Evolutionary conservation across 2,888 invertebrate species (phyloP), one percentile per base, ranked within the genome.

Genomic region (Napeogenes sylphis): DNA sequence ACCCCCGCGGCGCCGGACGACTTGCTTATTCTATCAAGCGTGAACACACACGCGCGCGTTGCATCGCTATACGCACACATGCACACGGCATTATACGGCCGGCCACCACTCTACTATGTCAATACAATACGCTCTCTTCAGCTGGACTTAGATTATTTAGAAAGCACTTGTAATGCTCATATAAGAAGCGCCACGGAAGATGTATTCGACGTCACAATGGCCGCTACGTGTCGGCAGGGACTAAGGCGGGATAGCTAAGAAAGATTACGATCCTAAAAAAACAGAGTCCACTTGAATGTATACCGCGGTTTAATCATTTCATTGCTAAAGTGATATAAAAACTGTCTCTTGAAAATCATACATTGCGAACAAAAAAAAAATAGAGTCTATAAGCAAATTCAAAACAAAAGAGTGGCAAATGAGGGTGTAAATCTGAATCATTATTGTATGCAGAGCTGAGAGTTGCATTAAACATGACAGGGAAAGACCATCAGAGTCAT

Each of bases 161-260:
- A 91, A 91, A 91, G 91, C 91, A 91, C 91, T 91, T 91, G 90
- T 91, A 91, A 90, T 87, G 90, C 87, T 91, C 91, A 91, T 91
- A 91, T 91, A 91, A 91, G 90, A 90, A 85, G 87, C 85, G 84
- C 81, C 85, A 82, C 83, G 83, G 84, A 89, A 90, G 90, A 88
- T 84, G 87, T 84, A 84, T 85, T 84, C 82, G 74, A 81, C 87
- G 88, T 90, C 87, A 90, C 90, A 90, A 90, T 90, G 86, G 90
- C 83, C 83, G 75, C 82, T 84, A 90, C 90, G 90, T 90, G 90
- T 90, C 88, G 83, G 84, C 82, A 76, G 81, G 82, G 80, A 78
- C 84, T 79, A 78, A 79, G 78, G 72, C 80, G 81, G 88, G 90
- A 89, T 90, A 83, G 83, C 80, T 78, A 77, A 79, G 83, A 76